A percentile compares a stretch with the other conserved stretches of the same genome.
phyloP scores from a whole-genome alignment of 2,888 invertebrate genomes.

The Eupithecia dodoneata region DNA sequence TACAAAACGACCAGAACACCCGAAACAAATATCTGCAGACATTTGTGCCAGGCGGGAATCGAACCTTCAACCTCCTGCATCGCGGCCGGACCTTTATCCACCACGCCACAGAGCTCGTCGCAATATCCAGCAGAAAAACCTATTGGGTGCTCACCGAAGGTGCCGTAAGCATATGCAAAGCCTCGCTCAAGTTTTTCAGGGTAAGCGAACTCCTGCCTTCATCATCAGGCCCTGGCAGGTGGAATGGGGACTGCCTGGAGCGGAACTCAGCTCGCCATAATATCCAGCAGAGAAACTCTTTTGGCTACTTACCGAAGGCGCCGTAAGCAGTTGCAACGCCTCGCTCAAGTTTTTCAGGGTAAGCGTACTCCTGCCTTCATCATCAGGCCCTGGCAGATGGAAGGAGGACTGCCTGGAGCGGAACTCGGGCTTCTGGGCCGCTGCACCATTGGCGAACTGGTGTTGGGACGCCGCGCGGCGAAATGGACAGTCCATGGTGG shows the following conservation, averaged over 20 bases:
- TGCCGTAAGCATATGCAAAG: constrained; percentile 91
- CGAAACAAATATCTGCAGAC: too few relatives aligned
- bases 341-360: constrained; percentile 92
- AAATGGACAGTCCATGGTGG: constrained; percentile 83
- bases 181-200: constrained; percentile 91
- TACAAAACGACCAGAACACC: too few relatives aligned
- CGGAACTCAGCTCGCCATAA: constrained; percentile 60
- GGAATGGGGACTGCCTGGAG: constrained; percentile 86
- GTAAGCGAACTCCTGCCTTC: constrained; percentile 87
- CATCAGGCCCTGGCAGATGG: constrained; percentile 85
- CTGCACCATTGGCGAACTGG: constrained; percentile 79
- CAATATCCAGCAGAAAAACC: too few relatives aligned
- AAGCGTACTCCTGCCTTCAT: constrained; percentile 86
- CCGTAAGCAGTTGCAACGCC: constrained; percentile 91
- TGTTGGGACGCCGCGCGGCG: constrained; percentile 83
- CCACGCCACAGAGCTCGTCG: too few relatives aligned
- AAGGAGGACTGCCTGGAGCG: constrained; percentile 87
- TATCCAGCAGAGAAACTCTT: too few relatives aligned
- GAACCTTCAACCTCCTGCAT: too few relatives aligned
- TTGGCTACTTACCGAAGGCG: constrained; percentile 88
- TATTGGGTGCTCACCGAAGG: constrained; percentile 87
- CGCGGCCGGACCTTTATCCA: too few relatives aligned
- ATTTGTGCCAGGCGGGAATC: too few relatives aligned
- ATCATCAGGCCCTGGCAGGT: constrained; percentile 85
- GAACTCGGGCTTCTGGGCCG: constrained; percentile 73